A percentile compares a stretch with the other conserved stretches of the same genome.
Evolutionary conservation across 2,113 vertebrate genomes (phyloP).

Genomic region (Microtus ochrogaster): DNA sequence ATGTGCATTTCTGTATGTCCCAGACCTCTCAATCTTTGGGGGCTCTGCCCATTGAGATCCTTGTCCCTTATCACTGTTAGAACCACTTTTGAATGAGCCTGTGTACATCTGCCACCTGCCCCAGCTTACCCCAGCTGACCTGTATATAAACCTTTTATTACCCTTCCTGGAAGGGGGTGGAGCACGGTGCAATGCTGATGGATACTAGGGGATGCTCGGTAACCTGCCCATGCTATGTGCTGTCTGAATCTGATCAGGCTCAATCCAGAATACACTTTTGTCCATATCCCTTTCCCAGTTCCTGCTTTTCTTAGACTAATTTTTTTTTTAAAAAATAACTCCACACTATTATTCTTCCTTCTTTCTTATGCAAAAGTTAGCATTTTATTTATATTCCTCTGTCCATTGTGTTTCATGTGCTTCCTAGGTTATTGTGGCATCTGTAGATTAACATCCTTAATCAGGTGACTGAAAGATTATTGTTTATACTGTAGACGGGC

Average conservation of each 20-base stretch:
- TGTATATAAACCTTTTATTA: no score
- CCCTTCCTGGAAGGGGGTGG: not conserved
- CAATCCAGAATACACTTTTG: not conserved
- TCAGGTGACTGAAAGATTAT: not conserved
- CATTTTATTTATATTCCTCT: constrained; percentile 3
- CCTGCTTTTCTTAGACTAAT: not conserved
- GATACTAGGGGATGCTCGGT: not conserved
- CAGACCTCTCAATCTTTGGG: not conserved
- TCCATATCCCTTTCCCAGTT: not conserved
- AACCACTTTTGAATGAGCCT: not conserved
- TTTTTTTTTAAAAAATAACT: not conserved
- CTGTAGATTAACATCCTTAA: not conserved
- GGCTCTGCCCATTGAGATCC: not conserved
- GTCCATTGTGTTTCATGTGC: not conserved
- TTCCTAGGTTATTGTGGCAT: not conserved
- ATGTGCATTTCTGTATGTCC: not conserved
- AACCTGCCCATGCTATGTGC: not conserved
- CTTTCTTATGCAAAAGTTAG: constrained; percentile 1
- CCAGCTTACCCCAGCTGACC: no score
- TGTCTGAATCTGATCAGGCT: not conserved
- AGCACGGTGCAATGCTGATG: not conserved
- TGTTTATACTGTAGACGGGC: not conserved
- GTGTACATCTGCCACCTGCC: not conserved
- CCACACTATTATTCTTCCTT: not conserved
- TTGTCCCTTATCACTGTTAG: not conserved